Percentiles rank a stretch among this genome's conserved stretches.
These are phyloP conservation scores for Drosophila athabasca DNA, from an alignment of 1,140 invertebrate genomes.

Conservation along the genomic window DNA sequence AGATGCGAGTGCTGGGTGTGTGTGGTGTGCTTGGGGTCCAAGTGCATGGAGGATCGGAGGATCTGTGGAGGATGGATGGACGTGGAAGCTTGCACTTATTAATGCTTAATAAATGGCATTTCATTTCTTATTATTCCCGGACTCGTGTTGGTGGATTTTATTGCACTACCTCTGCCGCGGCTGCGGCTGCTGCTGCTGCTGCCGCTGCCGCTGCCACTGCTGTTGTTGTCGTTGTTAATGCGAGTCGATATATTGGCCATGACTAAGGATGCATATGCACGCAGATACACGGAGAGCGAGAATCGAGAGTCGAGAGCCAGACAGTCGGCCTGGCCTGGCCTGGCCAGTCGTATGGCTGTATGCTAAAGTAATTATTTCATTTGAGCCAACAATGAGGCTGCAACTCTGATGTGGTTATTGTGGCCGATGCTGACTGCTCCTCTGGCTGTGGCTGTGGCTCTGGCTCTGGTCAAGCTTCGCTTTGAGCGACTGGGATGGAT, in stretches of 20 bases:
- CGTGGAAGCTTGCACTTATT: slow-evolving; percentile 79
- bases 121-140: slow-evolving; percentile 83
- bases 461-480: slow-evolving; percentile 28
- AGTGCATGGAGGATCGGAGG: slow-evolving; percentile 54
- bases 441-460: slow-evolving; percentile 24
- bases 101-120: slow-evolving; percentile 83
- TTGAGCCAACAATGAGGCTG: slow-evolving; percentile 81
- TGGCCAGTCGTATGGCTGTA: slow-evolving; percentile 55
- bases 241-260: slow-evolving; percentile 80
- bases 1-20: slow-evolving; percentile 37
- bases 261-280: slow-evolving; percentile 71
- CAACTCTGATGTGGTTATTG: slow-evolving; percentile 53
- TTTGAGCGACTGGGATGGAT: slow-evolving; percentile 61
- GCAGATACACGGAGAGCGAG: slow-evolving; percentile 18
- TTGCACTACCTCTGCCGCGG: slow-evolving; percentile 50
- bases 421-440: not conserved
- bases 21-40: slow-evolving; percentile 19
- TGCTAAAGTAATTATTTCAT: slow-evolving; percentile 82
- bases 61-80: slow-evolving; percentile 60
- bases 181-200: slow-evolving; percentile 46
- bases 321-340: slow-evolving; percentile 10
- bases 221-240: slow-evolving; percentile 70
- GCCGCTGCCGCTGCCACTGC: slow-evolving; percentile 17
- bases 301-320: slow-evolving; percentile 13
- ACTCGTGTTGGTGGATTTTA: slow-evolving; percentile 70